phyloP scores from a whole-genome alignment of 2,113 vertebrate genomes.

The Leptosomus discolor region DNA sequence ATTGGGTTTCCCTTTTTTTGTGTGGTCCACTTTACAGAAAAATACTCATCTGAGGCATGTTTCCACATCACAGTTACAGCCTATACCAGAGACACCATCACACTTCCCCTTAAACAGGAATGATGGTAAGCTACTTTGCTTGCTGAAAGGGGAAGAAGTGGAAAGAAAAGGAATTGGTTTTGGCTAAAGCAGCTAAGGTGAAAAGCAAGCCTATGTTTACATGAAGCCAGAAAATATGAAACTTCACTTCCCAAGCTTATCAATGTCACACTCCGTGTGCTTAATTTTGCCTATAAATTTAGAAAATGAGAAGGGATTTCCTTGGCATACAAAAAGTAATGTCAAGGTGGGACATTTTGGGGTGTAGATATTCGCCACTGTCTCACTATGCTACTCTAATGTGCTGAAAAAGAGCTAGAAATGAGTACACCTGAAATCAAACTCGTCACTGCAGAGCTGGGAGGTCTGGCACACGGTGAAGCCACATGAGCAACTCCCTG shows the following conservation, averaged over 20 bases:
- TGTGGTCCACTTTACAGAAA: neutral
- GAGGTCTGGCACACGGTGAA: neutral
- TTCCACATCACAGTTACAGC: neutral
- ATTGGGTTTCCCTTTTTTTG: neutral
- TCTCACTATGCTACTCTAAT: neutral
- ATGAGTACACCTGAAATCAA: too few species aligned
- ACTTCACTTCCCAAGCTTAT: neutral
- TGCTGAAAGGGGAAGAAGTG: neutral
- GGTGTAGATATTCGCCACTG: fast-evolving
- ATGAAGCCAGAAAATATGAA: neutral
- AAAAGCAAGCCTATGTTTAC: neutral
- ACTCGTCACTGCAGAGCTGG: too few species aligned
- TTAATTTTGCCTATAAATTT: neutral
- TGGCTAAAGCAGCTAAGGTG: neutral
- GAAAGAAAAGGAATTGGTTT: neutral
- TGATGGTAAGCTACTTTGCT: neutral
- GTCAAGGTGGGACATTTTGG: neutral
- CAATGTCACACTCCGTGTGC: neutral
- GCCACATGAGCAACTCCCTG: neutral
- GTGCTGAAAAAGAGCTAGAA: neutral
- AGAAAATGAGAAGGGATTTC: neutral
- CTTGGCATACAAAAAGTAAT: neutral
- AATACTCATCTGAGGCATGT: neutral
- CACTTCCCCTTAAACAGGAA: neutral
- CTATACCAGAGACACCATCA: neutral